phyloP scores from a whole-genome alignment of 2,797 vertebrate genomes.

The Botia almorhae region DNA sequence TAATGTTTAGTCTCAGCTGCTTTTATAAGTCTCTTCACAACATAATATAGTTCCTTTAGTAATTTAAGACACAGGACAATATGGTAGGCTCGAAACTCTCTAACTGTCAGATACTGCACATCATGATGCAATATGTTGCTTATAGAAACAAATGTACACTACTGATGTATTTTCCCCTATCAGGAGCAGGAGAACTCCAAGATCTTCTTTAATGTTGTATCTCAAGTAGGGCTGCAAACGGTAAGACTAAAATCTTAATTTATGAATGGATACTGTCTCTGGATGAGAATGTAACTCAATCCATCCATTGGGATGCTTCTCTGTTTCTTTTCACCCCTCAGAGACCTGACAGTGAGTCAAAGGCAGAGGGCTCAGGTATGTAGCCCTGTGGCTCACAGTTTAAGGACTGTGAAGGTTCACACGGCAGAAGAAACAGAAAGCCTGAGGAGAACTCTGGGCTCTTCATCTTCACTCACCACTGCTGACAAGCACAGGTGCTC shows the following conservation, averaged over 20 bases:
- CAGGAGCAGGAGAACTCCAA: constrained; percentile 69
- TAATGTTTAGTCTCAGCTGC: no score
- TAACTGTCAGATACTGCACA: no score
- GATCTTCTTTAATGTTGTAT: constrained; percentile 59
- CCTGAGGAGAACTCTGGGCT: constrained; percentile 2
- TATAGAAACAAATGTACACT: background rate
- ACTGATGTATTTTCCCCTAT: constrained; percentile 37
- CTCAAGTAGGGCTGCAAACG: constrained; percentile 54
- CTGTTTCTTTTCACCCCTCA: constrained; percentile 38
- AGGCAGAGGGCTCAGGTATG: constrained; percentile 62
- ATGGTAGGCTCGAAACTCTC: no score
- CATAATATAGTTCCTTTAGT: no score
- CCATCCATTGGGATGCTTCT: constrained; percentile 31
- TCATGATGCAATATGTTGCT: no score
- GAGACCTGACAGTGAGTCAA: constrained; percentile 46
- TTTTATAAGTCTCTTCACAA: no score
- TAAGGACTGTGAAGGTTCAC: background rate
- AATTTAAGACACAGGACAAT: no score
- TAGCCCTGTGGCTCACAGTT: constrained; percentile 40
- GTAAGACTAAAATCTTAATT: constrained; percentile 56
- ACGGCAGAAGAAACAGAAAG: background rate
- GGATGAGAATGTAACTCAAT: constrained; percentile 39
- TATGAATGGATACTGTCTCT: no score
- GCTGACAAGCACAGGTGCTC: background rate
- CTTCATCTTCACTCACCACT: background rate